Conservation (phyloP, 1,140 invertebrate genomes). For the Steinernema feltiae region DNA sequence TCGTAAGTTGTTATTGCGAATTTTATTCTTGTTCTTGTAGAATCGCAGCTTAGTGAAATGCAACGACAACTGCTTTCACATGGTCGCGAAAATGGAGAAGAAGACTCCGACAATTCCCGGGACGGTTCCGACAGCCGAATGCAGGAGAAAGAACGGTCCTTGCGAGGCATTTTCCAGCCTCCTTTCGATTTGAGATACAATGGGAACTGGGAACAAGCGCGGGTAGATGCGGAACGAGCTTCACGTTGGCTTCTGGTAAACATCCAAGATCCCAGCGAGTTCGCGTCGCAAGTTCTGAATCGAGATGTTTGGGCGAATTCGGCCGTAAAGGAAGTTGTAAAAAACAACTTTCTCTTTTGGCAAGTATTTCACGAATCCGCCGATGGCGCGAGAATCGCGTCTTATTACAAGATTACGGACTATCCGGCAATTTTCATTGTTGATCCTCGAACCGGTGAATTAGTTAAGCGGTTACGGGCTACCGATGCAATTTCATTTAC, state of each 20-base stretch:
- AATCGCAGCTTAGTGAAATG: constrained; percentile 61
- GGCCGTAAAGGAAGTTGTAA: constrained; percentile 67
- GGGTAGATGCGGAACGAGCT: constrained; percentile 63
- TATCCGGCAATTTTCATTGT: constrained; percentile 71
- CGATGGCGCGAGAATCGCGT: constrained; percentile 68
- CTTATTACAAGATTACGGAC: constrained; percentile 68
- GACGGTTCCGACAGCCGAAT: constrained; percentile 6
- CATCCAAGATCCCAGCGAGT: constrained; percentile 71
- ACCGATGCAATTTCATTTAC: constrained; percentile 62
- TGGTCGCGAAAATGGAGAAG: constrained; percentile 23
- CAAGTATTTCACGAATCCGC: constrained; percentile 69
- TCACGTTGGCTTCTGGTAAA: constrained; percentile 73
- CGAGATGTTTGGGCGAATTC: constrained; percentile 71
- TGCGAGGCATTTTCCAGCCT: constrained; percentile 72
- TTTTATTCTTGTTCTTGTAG: constrained; percentile 47
- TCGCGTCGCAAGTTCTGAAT: constrained; percentile 70
- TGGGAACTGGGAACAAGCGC: constrained; percentile 65
- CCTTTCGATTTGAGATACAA: constrained; percentile 69
- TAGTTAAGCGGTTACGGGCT: constrained; percentile 42
- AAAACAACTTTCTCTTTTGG: constrained; percentile 73
- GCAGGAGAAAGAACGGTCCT: constrained; percentile 62
- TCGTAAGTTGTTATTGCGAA: constrained; percentile 8
- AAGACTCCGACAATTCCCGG: not conserved
- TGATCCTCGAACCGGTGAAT: constrained; percentile 70
- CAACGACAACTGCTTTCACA: constrained; percentile 52